Base-by-base conservation (phyloP, 2,113 vertebrate genomes). In the Noctilio leporinus region DNA sequence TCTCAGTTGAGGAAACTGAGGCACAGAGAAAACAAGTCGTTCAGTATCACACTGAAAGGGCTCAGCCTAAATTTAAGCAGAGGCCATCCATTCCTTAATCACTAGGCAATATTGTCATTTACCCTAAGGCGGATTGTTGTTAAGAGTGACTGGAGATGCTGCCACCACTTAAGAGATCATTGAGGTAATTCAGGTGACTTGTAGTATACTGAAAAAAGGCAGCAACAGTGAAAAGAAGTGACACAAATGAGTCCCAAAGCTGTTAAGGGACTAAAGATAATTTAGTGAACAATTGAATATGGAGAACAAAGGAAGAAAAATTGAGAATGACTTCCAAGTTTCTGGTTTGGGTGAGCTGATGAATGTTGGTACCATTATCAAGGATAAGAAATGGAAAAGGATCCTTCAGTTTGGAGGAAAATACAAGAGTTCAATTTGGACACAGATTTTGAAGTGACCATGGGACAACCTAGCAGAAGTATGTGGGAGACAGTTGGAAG, bases 341-440 rank as follows among this genome's bases (percentile, higher is more conserved):
- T 90, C 11, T 92, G 49, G 51, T 90, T 76, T 78, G 82, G 47
- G 43, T 64, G 43, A 87, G 69, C 47, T 43, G n/a, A 40, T 49
- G 59, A 62, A 26, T 45, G 22, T 64, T 12, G 30, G 64, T 67
- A 43, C 17, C 69, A 35, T 82, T 77, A 38, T 73, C 19, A 72
- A 75, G 40, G 73, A 64, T 35, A 67, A 87, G 77, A 95, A 55
- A 70, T 16, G 7, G 47, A 65, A 80, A 16, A 75, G 28, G 75
- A 85, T 53, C 80, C 51, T 77, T 92, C 78, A 28, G 85, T 70
- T 92, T 91, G 85, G 91, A 92, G 82, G 40, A 43, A 85, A 76
- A 84, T 53, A 55, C 28, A 69, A 62, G 43, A 80, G 80, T 38
- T 91, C 28, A 40, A 16, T n/a, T 59, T 77, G 72, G 76, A 91